These are phyloP conservation scores for Megamerina dolium DNA, from an alignment of 2,888 invertebrate species.

Conservation along the genomic window DNA sequence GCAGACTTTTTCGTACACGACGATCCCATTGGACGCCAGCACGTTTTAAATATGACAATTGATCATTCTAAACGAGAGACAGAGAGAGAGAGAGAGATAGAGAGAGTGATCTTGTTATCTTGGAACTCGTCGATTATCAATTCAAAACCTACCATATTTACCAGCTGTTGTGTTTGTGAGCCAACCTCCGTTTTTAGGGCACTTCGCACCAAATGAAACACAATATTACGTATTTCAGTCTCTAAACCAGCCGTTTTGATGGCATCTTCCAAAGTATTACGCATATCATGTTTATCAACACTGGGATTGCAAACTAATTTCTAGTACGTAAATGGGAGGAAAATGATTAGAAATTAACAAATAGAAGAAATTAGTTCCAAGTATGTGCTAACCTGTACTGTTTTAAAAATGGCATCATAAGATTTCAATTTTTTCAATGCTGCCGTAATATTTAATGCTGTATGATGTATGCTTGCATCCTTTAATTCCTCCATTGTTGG, in stretches of 20 bases:
- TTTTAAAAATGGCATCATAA: slow-evolving; percentile 70
- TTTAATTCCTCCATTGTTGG: slow-evolving; percentile 46
- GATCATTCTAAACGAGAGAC: too few relatives aligned
- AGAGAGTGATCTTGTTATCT: too few relatives aligned
- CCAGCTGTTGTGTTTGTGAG: slow-evolving; percentile 17
- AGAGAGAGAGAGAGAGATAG: too few relatives aligned
- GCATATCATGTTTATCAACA: slow-evolving; percentile 73
- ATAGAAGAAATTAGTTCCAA: neutral
- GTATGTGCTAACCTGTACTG: slow-evolving; percentile 61
- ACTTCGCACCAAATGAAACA: slow-evolving; percentile 72
- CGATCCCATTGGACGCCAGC: slow-evolving; percentile 91
- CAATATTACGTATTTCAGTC: slow-evolving; percentile 74
- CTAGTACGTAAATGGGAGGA: slow-evolving; percentile 46
- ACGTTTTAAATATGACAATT: slow-evolving; percentile 70
- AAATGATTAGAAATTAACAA: neutral
- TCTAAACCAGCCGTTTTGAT: slow-evolving; percentile 75
- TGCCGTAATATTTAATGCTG: slow-evolving; percentile 71
- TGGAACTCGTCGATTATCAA: too few relatives aligned
- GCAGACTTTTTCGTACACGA: slow-evolving; percentile 86
- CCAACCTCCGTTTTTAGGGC: slow-evolving; percentile 46
- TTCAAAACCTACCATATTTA: too few relatives aligned
- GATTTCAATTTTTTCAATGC: slow-evolving; percentile 70
- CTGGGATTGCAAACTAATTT: slow-evolving; percentile 70
- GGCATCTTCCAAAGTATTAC: slow-evolving; percentile 66
- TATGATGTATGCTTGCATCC: slow-evolving; percentile 59